These are phyloP conservation scores for Lynx canadensis DNA, from an alignment of 2,113 vertebrate genomes.

Conservation along the genomic window DNA sequence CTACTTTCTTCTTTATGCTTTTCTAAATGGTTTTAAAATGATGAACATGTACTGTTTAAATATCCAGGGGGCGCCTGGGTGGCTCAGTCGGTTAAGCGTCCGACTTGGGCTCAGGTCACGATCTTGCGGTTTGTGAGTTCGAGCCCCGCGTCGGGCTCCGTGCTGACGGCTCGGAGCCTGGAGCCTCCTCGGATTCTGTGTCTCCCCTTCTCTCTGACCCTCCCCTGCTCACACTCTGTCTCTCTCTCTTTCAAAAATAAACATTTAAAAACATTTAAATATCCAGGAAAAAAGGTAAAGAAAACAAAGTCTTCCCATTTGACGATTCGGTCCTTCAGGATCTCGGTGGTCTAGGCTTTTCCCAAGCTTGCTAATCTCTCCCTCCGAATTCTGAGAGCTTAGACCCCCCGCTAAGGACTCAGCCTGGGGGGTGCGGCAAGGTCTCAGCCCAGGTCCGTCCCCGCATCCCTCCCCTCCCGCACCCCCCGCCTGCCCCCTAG, in stretches of 20 bases:
- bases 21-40: background rate
- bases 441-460: accelerated
- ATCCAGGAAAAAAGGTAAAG: background rate
- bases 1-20: background rate
- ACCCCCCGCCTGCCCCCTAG: background rate
- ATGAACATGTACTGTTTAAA: background rate
- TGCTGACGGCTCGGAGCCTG: too few species aligned
- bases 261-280: background rate
- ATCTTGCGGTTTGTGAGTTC: too few species aligned
- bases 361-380: background rate
- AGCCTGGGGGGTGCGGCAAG: background rate
- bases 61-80: too few species aligned
- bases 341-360: background rate
- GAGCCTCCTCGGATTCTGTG: too few species aligned
- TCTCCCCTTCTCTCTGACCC: too few species aligned
- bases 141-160: too few species aligned
- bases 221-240: too few species aligned
- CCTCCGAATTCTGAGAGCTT: background rate
- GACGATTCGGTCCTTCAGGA: too few species aligned
- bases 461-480: accelerated
- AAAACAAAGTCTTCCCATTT: background rate
- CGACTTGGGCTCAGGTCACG: too few species aligned
- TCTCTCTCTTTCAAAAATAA: too few species aligned
- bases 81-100: too few species aligned
- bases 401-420: background rate